phyloP scores from a whole-genome alignment of 2,888 invertebrate genomes.

The Arrhopalites spinosus region DNA sequence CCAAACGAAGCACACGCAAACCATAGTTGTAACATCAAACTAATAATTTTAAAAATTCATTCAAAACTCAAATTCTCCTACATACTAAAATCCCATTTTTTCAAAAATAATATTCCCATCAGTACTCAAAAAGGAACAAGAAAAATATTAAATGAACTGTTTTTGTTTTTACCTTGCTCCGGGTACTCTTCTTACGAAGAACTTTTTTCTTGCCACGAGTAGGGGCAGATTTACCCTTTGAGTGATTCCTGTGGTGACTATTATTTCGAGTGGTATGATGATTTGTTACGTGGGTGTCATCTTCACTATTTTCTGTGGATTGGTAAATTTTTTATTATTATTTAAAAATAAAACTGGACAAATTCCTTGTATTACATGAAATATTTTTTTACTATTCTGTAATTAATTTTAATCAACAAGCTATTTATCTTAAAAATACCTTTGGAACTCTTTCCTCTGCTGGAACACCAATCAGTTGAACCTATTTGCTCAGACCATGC shows the following conservation, averaged over 20 bases:
- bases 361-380: not conserved
- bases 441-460: slow-evolving; percentile 64
- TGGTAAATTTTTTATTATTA: too few relatives aligned
- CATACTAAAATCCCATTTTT: too few relatives aligned
- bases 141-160: not conserved
- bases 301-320: slow-evolving; percentile 57
- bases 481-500: slow-evolving; percentile 87
- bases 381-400: not conserved
- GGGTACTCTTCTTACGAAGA: slow-evolving; percentile 63
- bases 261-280: too few relatives aligned
- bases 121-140: too few relatives aligned
- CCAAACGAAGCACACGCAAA: too few relatives aligned
- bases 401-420: slow-evolving; percentile 15
- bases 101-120: too few relatives aligned
- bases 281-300: slow-evolving; percentile 41
- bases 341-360: too few relatives aligned
- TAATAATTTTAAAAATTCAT: too few relatives aligned
- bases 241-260: not conserved
- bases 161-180: slow-evolving; percentile 59
- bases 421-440: slow-evolving; percentile 56
- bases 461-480: slow-evolving; percentile 65
- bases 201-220: slow-evolving; percentile 62
- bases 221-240: slow-evolving; percentile 55
- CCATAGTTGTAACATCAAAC: too few relatives aligned
- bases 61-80: too few relatives aligned